Evolutionary conservation across 1,140 invertebrate species (phyloP).

Genomic region (Drosophila bocki): DNA sequence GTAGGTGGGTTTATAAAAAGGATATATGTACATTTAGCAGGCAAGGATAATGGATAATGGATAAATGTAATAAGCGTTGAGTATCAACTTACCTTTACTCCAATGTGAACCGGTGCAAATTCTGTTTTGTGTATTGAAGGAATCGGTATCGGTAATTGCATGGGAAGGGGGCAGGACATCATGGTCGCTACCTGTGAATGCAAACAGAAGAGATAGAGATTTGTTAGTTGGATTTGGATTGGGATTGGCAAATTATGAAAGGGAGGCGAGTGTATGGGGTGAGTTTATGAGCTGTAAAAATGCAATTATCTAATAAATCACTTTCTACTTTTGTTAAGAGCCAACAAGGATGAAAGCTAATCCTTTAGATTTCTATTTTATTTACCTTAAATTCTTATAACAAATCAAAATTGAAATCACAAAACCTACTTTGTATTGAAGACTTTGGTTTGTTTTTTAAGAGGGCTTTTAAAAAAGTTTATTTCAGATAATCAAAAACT

Average conservation of each 20-base stretch:
- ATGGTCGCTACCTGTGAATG: conserved; percentile 87
- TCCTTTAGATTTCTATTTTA: background rate
- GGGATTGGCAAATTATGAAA: conserved; percentile 11
- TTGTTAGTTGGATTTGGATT: conserved; percentile 51
- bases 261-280: background rate
- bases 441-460: background rate
- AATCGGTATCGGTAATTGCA: conserved; percentile 87
- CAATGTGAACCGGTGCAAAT: conserved; percentile 87
- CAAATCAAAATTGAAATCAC: background rate
- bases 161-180: conserved; percentile 88
- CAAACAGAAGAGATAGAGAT: conserved; percentile 51
- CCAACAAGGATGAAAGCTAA: background rate
- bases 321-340: background rate
- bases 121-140: conserved; percentile 86
- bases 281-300: background rate
- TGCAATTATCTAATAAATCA: background rate
- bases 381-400: background rate
- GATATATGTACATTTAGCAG: background rate
- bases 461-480: background rate
- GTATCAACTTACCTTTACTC: conserved; percentile 86
- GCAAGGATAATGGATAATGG: conserved; percentile 9
- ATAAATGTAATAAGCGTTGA: conserved; percentile 13
- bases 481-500: background rate
- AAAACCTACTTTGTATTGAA: background rate
- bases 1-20: background rate